Percentiles rank a stretch among this genome's conserved stretches.
Conservation (phyloP, 1,140 invertebrate species). For the Pararge aegeria region DNA sequence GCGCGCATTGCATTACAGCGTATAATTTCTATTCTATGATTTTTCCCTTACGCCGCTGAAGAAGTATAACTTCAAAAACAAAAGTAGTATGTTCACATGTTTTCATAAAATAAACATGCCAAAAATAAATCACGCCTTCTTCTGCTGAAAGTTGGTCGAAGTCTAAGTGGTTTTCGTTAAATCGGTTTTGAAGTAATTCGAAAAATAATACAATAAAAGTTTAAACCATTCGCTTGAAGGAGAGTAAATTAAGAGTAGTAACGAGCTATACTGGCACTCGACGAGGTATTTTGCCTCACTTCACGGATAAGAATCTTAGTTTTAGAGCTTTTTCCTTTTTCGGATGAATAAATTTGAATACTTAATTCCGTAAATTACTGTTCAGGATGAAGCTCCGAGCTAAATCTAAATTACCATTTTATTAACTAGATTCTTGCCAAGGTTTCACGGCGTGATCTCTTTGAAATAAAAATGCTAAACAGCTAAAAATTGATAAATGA, state of each 20-base stretch:
- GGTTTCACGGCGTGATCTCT: neutral
- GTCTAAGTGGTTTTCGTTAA: neutral
- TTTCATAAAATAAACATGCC: too few species aligned
- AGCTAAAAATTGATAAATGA: neutral
- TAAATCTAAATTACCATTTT: slow-evolving; percentile 15
- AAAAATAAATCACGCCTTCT: too few species aligned
- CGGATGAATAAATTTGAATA: slow-evolving; percentile 39
- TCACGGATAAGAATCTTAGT: slow-evolving; percentile 11
- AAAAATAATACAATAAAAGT: neutral
- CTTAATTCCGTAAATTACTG: slow-evolving; percentile 28
- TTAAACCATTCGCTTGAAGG: neutral
- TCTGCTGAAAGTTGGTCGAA: too few species aligned
- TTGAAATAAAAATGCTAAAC: neutral
- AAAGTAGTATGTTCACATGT: too few species aligned
- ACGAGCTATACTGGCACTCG: neutral
- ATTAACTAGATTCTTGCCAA: neutral
- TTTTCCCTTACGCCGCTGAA: too few species aligned
- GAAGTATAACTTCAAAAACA: too few species aligned
- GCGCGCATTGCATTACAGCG: too few species aligned
- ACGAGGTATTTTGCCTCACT: neutral
- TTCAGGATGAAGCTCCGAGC: slow-evolving; percentile 15
- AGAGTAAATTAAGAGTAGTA: neutral
- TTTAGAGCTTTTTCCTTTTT: slow-evolving; percentile 20
- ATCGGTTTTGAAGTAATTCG: neutral
- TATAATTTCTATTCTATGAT: too few species aligned